Evolutionary conservation across 2,888 invertebrate species (phyloP).

Genomic region (Tanypteryx hageni): DNA sequence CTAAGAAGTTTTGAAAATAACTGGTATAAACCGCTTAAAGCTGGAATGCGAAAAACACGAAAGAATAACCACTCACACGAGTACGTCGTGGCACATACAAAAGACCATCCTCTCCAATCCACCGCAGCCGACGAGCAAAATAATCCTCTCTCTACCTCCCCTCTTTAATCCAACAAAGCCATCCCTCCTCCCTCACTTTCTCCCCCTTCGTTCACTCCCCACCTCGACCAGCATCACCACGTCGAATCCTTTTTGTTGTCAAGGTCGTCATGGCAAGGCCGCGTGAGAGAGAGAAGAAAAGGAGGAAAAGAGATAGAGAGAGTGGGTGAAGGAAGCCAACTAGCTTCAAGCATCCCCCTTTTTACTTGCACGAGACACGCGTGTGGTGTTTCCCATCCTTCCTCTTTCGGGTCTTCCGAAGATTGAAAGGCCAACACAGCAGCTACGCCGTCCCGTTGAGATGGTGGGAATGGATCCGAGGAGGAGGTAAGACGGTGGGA

Average conservation of each 20-base stretch:
- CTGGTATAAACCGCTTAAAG: constrained; percentile 6
- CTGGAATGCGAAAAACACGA: not conserved
- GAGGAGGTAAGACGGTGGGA: not conserved
- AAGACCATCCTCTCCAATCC: constrained; percentile 25
- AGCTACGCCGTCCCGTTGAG: constrained; percentile 28
- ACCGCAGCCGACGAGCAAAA: not conserved
- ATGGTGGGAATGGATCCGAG: not conserved
- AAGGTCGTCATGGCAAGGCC: constrained; percentile 47
- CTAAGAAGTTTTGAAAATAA: not conserved
- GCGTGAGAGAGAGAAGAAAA: not conserved
- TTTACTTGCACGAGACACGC: not conserved
- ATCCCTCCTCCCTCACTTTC: not conserved
- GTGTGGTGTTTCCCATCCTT: not conserved
- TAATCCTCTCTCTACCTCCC: constrained; percentile 28
- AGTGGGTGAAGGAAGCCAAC: not conserved
- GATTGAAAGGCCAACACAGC: constrained; percentile 17
- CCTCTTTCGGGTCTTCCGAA: constrained; percentile 19
- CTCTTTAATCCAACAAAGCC: constrained; percentile 28
- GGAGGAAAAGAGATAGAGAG: too few species aligned
- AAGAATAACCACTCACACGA: not conserved
- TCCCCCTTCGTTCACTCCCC: not conserved
- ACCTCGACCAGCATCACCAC: not conserved
- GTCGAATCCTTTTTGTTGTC: constrained; percentile 44
- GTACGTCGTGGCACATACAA: constrained; percentile 12
- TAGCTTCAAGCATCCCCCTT: not conserved